Evolutionary conservation across 2,888 invertebrate species (phyloP), one percentile per base, ranked within the genome.

Genomic region (Harmothoe impar): DNA sequence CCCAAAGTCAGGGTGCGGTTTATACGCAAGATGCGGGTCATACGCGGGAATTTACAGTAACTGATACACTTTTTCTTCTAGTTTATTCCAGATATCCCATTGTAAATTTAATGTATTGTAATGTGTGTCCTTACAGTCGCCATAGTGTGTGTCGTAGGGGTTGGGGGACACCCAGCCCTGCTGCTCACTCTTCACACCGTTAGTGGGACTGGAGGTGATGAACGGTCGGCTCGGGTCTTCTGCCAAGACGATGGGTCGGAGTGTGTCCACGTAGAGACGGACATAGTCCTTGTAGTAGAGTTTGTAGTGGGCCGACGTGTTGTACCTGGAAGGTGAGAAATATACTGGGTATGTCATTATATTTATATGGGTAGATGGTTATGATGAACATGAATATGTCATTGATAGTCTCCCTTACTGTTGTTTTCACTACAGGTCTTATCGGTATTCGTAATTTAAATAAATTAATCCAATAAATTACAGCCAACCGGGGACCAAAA

Each of bases 201-300:
- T 95, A 5, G 94, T 98, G 0, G 99, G 99, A 95, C 99, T 99
- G 0, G 99, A 99, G 0, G 97, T 97, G 7, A 99, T 95, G 94
- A 97, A 98, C 0, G 97, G 96, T 92, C 98, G 96, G 0, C 96
- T 96, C 0, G 96, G 90, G 91, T 96, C 95, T 31, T 95, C 95
- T 23, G 88, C 78, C 54, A 72, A 15, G 0, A 98, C 97, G 56
- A 97, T 97, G 0, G 96, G 96, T 94, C 97, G 97, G 0, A 99
- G 97, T 0, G 97, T 97, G 77, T 97, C 96, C 0, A 98, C 97
- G 94, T 99, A 99, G 0, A 99, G 96, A 94, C 97, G 97, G 0
- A 98, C 96, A 94, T 98, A 99, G 94, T 99, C 98, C 0, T 93
- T 90, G 90, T 94, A 94, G 92, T 95, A 95, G 35, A 23, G 77